These are phyloP conservation scores for Uromys caudimaculatus DNA, from an alignment of 2,797 vertebrate genomes.

Conservation along the genomic window DNA sequence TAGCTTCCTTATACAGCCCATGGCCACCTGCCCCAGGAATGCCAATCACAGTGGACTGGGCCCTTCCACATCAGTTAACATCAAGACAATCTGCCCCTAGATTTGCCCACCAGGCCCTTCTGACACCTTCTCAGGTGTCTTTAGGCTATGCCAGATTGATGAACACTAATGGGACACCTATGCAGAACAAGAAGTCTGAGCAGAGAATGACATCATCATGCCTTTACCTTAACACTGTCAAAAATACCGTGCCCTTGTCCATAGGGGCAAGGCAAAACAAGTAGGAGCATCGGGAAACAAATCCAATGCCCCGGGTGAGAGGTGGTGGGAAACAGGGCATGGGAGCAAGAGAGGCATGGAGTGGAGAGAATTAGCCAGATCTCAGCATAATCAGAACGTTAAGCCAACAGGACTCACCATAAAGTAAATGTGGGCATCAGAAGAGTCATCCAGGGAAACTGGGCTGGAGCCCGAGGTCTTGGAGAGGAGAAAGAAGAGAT, in stretches of 20 bases:
- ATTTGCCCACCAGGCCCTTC: not conserved
- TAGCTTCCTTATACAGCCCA: not conserved
- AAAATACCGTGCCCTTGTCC: not conserved
- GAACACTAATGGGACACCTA: not conserved
- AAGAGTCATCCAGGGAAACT: not conserved
- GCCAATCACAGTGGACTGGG: not conserved
- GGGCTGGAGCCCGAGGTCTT: not conserved
- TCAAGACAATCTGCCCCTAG: not conserved
- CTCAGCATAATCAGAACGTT: not conserved
- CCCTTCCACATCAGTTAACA: not conserved
- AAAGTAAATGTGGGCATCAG: not conserved
- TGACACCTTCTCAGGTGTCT: not conserved
- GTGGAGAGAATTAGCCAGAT: not conserved
- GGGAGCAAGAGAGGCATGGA: not conserved
- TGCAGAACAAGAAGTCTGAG: not conserved
- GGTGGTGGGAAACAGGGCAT: accelerated
- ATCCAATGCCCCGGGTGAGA: not conserved
- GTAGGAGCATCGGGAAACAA: accelerated
- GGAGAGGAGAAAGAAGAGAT: not conserved
- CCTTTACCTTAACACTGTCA: not conserved
- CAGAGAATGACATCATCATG: not conserved
- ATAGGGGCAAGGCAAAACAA: no score
- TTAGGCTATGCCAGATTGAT: not conserved
- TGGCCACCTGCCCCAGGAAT: not conserved
- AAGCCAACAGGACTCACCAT: not conserved